Conservation (phyloP, 2,888 invertebrate species). For the Cremastinae sp. region DNA sequence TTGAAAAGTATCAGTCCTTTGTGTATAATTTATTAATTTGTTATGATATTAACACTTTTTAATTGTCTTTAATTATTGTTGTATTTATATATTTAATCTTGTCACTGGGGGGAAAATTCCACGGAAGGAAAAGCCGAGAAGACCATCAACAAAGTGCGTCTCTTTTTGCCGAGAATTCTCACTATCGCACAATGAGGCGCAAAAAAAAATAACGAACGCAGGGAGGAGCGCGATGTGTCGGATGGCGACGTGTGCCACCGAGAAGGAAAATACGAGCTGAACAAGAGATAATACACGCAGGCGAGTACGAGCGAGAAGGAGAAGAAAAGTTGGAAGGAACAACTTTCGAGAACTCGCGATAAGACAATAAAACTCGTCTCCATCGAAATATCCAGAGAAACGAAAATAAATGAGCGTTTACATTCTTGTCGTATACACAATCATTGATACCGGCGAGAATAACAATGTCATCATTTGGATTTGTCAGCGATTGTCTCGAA, state of each 20-base stretch:
- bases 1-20: too few relatives aligned
- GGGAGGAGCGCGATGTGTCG: too few relatives aligned
- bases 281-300: neutral
- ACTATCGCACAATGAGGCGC: neutral
- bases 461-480: neutral
- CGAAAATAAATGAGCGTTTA: neutral
- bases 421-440: neutral
- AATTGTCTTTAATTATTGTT: too few relatives aligned
- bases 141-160: neutral
- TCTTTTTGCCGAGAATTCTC: neutral
- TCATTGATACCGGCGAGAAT: neutral
- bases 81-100: too few relatives aligned
- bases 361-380: slow-evolving; percentile 25
- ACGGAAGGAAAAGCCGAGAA: slow-evolving; percentile 12
- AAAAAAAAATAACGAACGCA: neutral
- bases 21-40: too few relatives aligned
- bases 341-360: slow-evolving; percentile 2
- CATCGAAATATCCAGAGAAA: neutral
- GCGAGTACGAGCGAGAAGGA: neutral
- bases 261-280: neutral
- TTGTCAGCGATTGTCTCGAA: slow-evolving; percentile 3
- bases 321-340: slow-evolving; percentile 3
- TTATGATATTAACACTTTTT: too few relatives aligned
- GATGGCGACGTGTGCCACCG: slow-evolving; percentile 1
- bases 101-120: slow-evolving; percentile 43